Conservation (phyloP, 2,113 vertebrate genomes). For the Triplophysa tibetana region DNA sequence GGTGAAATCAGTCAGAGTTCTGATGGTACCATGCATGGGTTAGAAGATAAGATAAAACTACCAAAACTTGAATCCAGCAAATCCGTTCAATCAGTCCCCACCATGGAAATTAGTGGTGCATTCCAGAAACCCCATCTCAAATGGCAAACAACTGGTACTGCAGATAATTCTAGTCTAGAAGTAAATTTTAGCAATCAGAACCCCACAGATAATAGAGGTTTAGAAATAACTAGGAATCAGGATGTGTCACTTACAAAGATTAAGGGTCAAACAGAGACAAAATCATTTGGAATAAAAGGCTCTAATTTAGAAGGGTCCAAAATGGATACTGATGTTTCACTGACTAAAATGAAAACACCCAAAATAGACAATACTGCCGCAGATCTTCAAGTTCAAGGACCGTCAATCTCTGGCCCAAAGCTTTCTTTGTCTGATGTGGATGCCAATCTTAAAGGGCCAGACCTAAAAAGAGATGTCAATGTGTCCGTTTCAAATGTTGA, state of each 20-base stretch:
- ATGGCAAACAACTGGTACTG: neutral
- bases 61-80: neutral
- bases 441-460: constrained; percentile 39
- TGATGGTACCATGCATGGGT: neutral
- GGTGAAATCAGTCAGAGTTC: constrained; percentile 1
- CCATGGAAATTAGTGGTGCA: neutral
- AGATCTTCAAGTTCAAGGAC: constrained; percentile 55
- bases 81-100: neutral
- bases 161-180: neutral
- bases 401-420: constrained; percentile 34
- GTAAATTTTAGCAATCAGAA: constrained; percentile 15
- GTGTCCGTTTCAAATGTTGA: constrained; percentile 49
- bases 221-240: neutral
- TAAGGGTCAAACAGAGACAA: neutral
- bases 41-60: constrained; percentile 10
- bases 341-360: constrained; percentile 27
- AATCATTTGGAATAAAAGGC: neutral
- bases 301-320: neutral
- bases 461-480: constrained; percentile 49
- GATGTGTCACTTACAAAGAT: neutral
- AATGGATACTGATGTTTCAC: neutral
- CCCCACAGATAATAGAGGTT: neutral
- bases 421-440: constrained; percentile 31
- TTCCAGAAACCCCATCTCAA: neutral
- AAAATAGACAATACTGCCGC: constrained; percentile 47